Evolutionary conservation across 2,888 invertebrate genomes (phyloP).

Genomic region (Epinotia nisella): DNA sequence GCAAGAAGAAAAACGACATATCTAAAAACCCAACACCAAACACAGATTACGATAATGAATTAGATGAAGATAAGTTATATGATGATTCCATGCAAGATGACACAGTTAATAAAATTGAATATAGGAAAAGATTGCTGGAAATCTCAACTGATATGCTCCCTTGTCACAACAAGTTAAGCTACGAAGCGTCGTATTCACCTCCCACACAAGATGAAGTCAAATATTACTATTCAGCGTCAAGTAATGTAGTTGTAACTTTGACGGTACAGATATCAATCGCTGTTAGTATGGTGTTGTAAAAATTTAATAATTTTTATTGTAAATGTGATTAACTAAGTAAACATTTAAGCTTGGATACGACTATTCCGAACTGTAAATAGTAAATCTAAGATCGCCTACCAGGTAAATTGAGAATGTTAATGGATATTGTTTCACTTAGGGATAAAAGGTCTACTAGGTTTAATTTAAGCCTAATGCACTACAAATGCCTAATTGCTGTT

Average conservation of each 20-base stretch:
- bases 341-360: background rate
- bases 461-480: background rate
- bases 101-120: slow-evolving; percentile 70
- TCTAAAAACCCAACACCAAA: slow-evolving; percentile 50
- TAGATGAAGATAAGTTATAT: slow-evolving; percentile 67
- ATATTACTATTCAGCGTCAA: slow-evolving; percentile 73
- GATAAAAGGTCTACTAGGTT: background rate
- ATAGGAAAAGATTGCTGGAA: slow-evolving; percentile 69
- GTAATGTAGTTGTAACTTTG: slow-evolving; percentile 50
- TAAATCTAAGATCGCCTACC: background rate
- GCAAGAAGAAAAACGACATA: slow-evolving; percentile 55
- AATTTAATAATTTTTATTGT: slow-evolving; percentile 6
- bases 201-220: slow-evolving; percentile 80
- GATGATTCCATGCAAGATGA: slow-evolving; percentile 78
- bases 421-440: background rate
- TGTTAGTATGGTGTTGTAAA: slow-evolving; percentile 58
- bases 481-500: background rate
- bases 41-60: slow-evolving; percentile 70
- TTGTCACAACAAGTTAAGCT: slow-evolving; percentile 71
- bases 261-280: slow-evolving; percentile 53
- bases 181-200: slow-evolving; percentile 72
- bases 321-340: background rate
- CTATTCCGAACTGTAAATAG: slow-evolving; percentile 10
- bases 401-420: background rate
- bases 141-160: slow-evolving; percentile 73